Evolutionary conservation across 2,113 vertebrate species (phyloP), one percentile per base, ranked within the genome.

Genomic region (Microcebus griseorufus): DNA sequence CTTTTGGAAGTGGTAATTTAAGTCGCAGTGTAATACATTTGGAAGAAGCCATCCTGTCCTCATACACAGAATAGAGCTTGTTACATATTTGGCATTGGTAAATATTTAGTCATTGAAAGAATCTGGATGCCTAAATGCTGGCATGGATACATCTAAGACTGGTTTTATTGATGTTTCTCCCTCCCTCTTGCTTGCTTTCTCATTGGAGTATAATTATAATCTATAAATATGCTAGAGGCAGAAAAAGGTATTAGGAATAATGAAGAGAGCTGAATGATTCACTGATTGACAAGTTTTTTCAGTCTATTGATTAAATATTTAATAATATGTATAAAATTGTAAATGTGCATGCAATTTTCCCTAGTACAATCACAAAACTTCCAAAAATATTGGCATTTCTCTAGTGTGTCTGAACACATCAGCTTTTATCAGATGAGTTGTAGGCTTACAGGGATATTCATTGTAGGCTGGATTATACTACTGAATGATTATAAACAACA

Each of bases 21-120:
- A 76, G 75, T 92, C 9, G 62, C 8, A 58, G 12, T 17, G 1
- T 48, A 23, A 65, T 42, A 12, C 37, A 39, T 29, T 53, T 83
- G 42, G 48, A 91, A 72, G 48, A 6, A 89, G 8, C 23, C 39
- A n/a, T 32, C 60, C 42, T 69, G 4, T 88, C 11, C 12, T 48
- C 53, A 22, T 34, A 51, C 8, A 23, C n/a, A 72, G 32, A 82
- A 67, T 42, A 95, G 5, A 16, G 22, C 11, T 39, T 93, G 75
- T 27, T 39, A 92, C 1, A 32, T 60, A 82, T 76, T 79, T 90
- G 92, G 9, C 60, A 89, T 90, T 18, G 62, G 32, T n/a, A 84
- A 93, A 82, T 64, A 79, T 84, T 95, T 80, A 83, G 76, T 93
- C 22, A 97, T 70, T 75, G 37, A 62, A 72, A 92, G 14, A 69